These are phyloP conservation scores for Passer montanus DNA, from an alignment of 2,113 vertebrate genomes.

Conservation along the genomic window DNA sequence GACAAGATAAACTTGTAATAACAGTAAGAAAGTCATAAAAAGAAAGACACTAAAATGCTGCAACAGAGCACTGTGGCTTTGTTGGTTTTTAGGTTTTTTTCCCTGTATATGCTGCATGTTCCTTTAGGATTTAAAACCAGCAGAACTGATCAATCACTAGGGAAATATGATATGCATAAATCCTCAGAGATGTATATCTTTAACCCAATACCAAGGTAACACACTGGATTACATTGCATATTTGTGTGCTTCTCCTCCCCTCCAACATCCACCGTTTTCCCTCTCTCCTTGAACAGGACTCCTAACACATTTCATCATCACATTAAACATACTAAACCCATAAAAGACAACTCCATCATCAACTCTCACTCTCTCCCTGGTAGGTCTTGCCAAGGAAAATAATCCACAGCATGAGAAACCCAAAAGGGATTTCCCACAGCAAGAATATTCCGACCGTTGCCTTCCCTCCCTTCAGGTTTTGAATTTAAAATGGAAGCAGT, in stretches of 20 bases:
- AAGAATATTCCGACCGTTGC: background rate
- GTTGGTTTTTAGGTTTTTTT: background rate
- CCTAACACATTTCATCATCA: conserved; percentile 9
- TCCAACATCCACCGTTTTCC: background rate
- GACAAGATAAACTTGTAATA: background rate
- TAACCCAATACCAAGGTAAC: background rate
- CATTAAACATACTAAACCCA: background rate
- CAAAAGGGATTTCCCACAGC: background rate
- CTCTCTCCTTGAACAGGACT: background rate
- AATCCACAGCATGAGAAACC: conserved; percentile 11
- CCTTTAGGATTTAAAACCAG: background rate
- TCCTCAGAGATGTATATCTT: background rate
- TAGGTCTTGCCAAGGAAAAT: conserved; percentile 30
- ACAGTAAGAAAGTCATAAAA: background rate
- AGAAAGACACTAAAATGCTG: background rate
- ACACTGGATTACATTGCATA: background rate
- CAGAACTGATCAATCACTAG: background rate
- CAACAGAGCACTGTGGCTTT: background rate
- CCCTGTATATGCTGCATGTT: background rate
- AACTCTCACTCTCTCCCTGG: background rate
- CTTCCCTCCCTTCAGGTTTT: background rate
- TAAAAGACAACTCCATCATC: conserved; percentile 25
- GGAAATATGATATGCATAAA: background rate
- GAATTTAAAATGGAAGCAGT: background rate
- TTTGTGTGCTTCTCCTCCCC: background rate